Percentiles rank a stretch among this genome's conserved stretches.
Evolutionary conservation across 2,888 invertebrate species (phyloP).

Genomic region (Eubasilissa splendida): DNA sequence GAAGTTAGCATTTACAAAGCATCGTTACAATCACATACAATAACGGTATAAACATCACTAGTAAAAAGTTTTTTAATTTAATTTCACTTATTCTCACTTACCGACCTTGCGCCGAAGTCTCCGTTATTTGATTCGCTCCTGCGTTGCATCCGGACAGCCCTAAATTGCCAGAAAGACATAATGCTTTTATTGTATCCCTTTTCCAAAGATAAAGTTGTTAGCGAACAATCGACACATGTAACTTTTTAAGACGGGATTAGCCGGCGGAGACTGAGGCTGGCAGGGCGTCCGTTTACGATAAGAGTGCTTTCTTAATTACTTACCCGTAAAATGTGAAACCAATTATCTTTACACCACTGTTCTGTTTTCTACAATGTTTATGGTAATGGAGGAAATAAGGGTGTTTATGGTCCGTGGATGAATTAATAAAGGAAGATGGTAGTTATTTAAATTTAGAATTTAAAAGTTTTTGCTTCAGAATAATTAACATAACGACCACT

Average conservation of each 20-base stretch:
- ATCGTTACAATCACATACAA: no score
- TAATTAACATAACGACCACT: no score
- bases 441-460: no score
- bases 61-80: no score
- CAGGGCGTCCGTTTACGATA: constrained; percentile 49
- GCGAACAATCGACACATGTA: constrained; percentile 47
- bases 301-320: constrained; percentile 52
- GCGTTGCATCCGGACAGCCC: not conserved
- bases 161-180: constrained; percentile 8
- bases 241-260: constrained; percentile 47
- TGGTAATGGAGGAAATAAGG: constrained; percentile 23
- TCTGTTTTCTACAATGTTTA: constrained; percentile 37
- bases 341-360: constrained; percentile 52
- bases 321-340: constrained; percentile 53
- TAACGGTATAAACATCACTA: no score
- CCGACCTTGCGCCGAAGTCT: not conserved
- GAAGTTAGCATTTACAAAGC: no score
- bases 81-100: no score
- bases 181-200: constrained; percentile 44
- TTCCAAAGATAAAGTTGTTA: constrained; percentile 44
- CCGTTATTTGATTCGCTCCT: not conserved
- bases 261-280: constrained; percentile 12
- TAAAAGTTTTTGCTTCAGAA: no score
- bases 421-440: no score
- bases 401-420: no score